phyloP scores from a whole-genome alignment of 2,113 vertebrate genomes.

The Pseudorhombus dupliciocellatus region DNA sequence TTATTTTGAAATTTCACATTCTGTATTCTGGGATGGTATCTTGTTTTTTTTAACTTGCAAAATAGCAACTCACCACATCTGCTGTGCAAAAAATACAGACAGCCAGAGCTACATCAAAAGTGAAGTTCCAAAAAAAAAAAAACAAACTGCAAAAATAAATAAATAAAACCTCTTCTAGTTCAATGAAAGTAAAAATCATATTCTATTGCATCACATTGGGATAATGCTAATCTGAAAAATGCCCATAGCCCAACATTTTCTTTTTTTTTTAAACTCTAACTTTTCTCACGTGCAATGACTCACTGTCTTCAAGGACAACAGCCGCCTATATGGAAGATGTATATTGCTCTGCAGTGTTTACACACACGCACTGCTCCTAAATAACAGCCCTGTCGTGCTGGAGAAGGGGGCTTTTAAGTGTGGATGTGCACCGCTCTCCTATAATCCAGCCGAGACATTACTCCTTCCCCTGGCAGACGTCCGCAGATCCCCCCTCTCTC shows the following conservation, averaged over 20 bases:
- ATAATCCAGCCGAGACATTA: conserved; percentile 82
- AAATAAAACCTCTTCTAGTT: background rate
- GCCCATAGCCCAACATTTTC: conserved; percentile 27
- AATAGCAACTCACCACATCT: background rate
- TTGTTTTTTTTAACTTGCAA: background rate
- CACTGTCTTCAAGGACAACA: conserved; percentile 62
- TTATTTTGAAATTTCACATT: background rate
- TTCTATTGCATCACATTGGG: background rate
- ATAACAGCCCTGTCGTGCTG: conserved; percentile 80
- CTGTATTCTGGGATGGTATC: background rate
- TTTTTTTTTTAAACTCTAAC: conserved; percentile 19
- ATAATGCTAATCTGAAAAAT: conserved; percentile 14
- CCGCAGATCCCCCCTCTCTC: conserved; percentile 73
- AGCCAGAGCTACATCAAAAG: background rate
- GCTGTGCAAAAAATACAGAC: background rate
- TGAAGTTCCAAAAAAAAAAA: background rate
- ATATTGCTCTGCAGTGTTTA: conserved; percentile 70
- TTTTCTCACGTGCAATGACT: conserved; percentile 59
- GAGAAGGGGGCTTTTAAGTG: conserved; percentile 79
- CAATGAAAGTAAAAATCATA: background rate
- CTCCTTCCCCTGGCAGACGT: conserved; percentile 82
- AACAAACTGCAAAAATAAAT: background rate
- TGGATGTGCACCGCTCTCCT: conserved; percentile 75
- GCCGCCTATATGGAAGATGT: conserved; percentile 41
- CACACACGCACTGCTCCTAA: conserved; percentile 71